phyloP scores from a whole-genome alignment of 23 tunicate genomes.

The Trididemnum clinides region DNA sequence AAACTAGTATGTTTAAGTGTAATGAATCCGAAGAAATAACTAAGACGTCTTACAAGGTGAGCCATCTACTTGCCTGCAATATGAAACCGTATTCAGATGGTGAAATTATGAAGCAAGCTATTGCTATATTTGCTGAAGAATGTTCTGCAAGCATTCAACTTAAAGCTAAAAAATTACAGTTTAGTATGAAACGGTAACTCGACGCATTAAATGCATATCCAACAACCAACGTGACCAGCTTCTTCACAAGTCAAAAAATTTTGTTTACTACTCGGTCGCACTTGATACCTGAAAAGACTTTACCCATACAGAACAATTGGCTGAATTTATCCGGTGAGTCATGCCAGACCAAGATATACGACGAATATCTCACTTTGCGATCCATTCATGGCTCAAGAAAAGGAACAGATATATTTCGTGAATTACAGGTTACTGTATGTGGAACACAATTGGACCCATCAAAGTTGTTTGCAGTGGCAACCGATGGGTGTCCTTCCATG shows the following conservation, averaged over 20 bases:
- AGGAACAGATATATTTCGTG: conserved; percentile 39
- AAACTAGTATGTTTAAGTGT: conserved; percentile 30
- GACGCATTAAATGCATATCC: conserved; percentile 38
- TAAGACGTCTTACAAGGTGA: conserved; percentile 32
- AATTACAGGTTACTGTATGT: conserved; percentile 50
- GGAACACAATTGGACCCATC: conserved; percentile 46
- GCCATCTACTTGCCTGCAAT: conserved; percentile 42
- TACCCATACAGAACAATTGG: conserved; percentile 50
- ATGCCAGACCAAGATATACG: conserved; percentile 57
- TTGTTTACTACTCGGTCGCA: conserved; percentile 49
- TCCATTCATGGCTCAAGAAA: conserved; percentile 45
- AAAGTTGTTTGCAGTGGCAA: conserved; percentile 62
- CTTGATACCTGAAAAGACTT: conserved; percentile 60
- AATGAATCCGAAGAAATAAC: conserved; percentile 33
- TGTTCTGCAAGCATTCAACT: conserved; percentile 37
- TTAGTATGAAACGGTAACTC: conserved; percentile 45
- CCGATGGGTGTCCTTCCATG: conserved; percentile 66
- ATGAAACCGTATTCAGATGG: conserved; percentile 51
- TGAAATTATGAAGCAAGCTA: conserved; percentile 47
- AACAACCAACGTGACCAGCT: conserved; percentile 50
- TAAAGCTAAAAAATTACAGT: conserved; percentile 52
- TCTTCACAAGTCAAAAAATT: conserved; percentile 32
- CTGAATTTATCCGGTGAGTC: conserved; percentile 33
- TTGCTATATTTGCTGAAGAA: conserved; percentile 35
- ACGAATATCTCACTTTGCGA: conserved; percentile 57